Percentiles rank a stretch among this genome's conserved stretches.
These are phyloP conservation scores for Sarcoramphus papa DNA, from an alignment of 2,797 vertebrate genomes.

Conservation along the genomic window DNA sequence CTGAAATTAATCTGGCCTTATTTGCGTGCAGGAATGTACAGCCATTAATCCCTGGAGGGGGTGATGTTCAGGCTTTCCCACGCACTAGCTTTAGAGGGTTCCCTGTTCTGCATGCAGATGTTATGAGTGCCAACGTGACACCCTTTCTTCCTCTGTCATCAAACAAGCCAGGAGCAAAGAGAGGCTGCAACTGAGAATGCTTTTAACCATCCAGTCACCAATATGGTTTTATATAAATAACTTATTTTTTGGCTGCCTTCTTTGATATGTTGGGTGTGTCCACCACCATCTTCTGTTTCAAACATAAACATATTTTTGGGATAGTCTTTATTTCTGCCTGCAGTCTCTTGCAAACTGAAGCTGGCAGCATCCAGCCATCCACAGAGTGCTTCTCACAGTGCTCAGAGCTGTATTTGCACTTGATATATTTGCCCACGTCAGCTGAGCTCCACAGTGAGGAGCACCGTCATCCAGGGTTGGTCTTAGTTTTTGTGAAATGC, in stretches of 20 bases:
- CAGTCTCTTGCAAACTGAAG: neutral
- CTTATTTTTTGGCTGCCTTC: neutral
- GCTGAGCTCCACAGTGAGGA: neutral
- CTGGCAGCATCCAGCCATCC: neutral
- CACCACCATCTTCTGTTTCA: too few relatives aligned
- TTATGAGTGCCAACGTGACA: rapidly evolving
- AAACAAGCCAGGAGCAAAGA: neutral
- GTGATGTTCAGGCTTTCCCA: neutral
- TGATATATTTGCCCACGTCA: neutral
- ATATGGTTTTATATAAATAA: neutral
- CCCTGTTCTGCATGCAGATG: neutral
- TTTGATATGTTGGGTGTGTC: neutral
- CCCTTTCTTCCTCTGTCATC: neutral
- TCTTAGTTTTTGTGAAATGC: neutral
- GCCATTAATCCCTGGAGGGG: neutral
- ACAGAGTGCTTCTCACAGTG: neutral
- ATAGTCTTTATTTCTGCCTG: neutral
- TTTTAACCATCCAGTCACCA: neutral
- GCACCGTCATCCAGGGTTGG: neutral
- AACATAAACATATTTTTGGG: neutral
- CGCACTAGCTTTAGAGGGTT: neutral
- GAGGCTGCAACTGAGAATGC: neutral
- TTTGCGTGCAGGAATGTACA: neutral
- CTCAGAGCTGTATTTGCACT: neutral
- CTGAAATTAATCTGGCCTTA: neutral